A percentile compares a stretch with the other conserved stretches of the same genome.
Evolutionary conservation across 2,797 vertebrate species (phyloP).

Genomic region (Myoxocephalus aenaeus): DNA sequence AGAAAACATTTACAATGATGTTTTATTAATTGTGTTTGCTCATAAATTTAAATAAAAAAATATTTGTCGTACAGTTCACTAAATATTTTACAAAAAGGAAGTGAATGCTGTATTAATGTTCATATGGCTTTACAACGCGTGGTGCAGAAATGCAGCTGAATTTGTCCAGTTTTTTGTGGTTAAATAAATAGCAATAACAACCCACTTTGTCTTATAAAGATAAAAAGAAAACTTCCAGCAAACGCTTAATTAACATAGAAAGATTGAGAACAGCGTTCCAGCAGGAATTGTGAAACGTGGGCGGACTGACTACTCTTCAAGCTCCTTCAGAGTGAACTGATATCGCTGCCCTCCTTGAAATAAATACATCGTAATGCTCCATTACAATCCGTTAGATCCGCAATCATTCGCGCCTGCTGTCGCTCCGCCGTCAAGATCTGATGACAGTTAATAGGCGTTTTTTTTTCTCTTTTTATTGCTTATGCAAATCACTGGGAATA

Average conservation of each 20-base stretch:
- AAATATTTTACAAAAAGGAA: too few species aligned
- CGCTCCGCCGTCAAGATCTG: constrained; percentile 19
- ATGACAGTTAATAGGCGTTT: background rate
- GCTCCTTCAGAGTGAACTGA: constrained; percentile 28
- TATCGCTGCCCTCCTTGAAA: constrained; percentile 22
- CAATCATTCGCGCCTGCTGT: constrained; percentile 13
- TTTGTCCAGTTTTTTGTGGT: background rate
- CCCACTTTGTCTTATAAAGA: constrained; percentile 8
- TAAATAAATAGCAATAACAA: constrained; percentile 22
- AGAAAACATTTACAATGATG: background rate
- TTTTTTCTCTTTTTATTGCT: constrained; percentile 23
- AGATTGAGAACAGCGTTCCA: constrained; percentile 44
- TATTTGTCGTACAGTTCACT: too few species aligned
- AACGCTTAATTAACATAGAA: constrained; percentile 50
- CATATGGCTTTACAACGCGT: too few species aligned
- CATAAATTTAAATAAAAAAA: background rate
- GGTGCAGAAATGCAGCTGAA: too few species aligned
- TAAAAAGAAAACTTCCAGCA: constrained; percentile 20
- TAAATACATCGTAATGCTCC: constrained; percentile 31
- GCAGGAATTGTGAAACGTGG: constrained; percentile 20
- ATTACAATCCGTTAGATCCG: constrained; percentile 20
- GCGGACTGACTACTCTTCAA: constrained; percentile 31
- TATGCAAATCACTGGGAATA: constrained; percentile 23
- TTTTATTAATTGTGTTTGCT: background rate
- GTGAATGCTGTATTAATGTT: too few species aligned